Evolutionary conservation across 2,888 invertebrate genomes (phyloP), one percentile per base, ranked within the genome.

Genomic region (Leucoma salicis): DNA sequence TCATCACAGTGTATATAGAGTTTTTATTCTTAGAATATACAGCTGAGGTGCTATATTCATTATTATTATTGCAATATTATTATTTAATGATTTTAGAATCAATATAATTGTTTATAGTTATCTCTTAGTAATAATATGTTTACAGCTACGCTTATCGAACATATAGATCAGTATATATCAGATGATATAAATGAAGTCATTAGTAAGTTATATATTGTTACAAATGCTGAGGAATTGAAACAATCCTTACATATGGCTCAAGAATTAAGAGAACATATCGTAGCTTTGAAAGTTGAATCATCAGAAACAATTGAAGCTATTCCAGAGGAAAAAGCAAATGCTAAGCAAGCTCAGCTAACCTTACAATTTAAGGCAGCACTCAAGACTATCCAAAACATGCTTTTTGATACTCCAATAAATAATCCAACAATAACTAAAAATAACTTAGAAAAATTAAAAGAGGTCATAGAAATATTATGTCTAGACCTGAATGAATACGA

Each of bases 131-230:
- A 8, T 8, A 24, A 16, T 24, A 14, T 25, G n/a, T n/a, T 72
- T 67, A 10, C 63, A 75, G 74, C 59, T 35, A 39, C 41, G 25
- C 47, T 81, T n/a, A 52, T 70, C 29, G 52, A 66, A 27, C 62
- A 69, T 47, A 70, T 80, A 29, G 58, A 74, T 41, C 64, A 77
- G 35, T 77, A 69, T 45, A 48, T 75, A 36, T 65, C 70, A 25
- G 57, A 64, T 8, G 67, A 76, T 35, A 44, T 65, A 21, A 44
- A 54, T 12, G 58, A 70, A 50, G 41, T 54, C 1, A 49, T 78
- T 1, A 51, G 54, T 3, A 49, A 73, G 40, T 32, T 78, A 15
- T 57, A 64, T 3, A 29, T 51, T 27, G 12, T 49, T 2, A 39
- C 59, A 1, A 57, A 70, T 10, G 39, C 46, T 14, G 59, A 65